phyloP scores from a whole-genome alignment of 2,113 vertebrate genomes.

The Isichthys henryi region DNA sequence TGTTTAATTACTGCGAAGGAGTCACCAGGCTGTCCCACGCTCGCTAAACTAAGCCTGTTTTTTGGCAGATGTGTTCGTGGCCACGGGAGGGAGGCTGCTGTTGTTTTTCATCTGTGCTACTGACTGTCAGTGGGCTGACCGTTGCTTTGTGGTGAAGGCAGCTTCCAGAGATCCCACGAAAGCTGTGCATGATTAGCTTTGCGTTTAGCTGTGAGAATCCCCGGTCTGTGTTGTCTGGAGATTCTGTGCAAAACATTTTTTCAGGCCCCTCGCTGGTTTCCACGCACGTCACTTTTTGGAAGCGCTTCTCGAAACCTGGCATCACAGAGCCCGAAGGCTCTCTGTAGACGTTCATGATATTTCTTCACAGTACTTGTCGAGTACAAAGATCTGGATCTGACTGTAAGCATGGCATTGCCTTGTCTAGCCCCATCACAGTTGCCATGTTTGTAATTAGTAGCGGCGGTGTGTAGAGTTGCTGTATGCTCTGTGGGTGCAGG shows the following conservation, averaged over 20 bases:
- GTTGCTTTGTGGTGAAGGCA: background rate
- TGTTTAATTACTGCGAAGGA: slow-evolving; percentile 17
- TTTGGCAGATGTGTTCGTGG: background rate
- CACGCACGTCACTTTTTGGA: background rate
- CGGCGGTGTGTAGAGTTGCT: background rate
- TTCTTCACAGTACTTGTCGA: background rate
- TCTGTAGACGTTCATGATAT: background rate
- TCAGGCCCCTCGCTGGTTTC: background rate
- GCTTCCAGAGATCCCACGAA: background rate
- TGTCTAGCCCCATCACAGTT: background rate
- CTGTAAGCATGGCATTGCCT: background rate
- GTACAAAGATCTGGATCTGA: background rate
- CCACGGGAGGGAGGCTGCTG: background rate
- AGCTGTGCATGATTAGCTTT: background rate
- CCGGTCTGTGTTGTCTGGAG: background rate
- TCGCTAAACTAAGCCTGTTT: background rate
- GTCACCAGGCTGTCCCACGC: background rate
- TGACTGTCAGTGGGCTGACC: background rate
- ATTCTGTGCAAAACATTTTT: background rate
- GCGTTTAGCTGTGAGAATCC: background rate
- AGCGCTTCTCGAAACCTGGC: background rate
- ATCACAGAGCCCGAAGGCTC: background rate
- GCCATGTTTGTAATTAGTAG: background rate
- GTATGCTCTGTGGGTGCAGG: background rate
- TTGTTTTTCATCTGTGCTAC: background rate